Conservation (phyloP, 2,113 vertebrate genomes). For the Salvelinus alpinus region DNA sequence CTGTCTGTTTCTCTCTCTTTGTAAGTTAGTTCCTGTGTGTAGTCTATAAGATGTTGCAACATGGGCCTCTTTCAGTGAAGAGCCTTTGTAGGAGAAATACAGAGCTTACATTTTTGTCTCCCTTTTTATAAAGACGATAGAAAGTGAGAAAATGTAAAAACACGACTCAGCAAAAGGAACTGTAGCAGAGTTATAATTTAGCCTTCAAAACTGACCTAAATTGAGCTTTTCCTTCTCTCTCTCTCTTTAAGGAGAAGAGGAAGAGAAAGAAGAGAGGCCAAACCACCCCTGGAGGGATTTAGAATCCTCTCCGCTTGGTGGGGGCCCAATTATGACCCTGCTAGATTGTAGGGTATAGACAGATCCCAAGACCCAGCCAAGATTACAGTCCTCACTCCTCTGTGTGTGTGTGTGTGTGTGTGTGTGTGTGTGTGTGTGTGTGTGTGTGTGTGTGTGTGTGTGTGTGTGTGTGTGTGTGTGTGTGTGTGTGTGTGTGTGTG, state of each 20-base stretch:
- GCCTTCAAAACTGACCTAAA: constrained; percentile 71
- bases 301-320: constrained; percentile 64
- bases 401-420: too few species aligned
- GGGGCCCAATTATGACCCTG: constrained; percentile 77
- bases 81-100: neutral
- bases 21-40: neutral
- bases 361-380: constrained; percentile 55
- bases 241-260: constrained; percentile 67
- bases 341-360: constrained; percentile 74
- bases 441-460: too few species aligned
- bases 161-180: constrained; percentile 66
- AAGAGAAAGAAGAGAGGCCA: constrained; percentile 50
- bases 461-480: too few species aligned
- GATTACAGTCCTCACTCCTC: constrained; percentile 55
- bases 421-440: too few species aligned
- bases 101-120: neutral
- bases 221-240: constrained; percentile 57
- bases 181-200: constrained; percentile 82
- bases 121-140: constrained; percentile 23
- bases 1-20: neutral
- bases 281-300: constrained; percentile 69
- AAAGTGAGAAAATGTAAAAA: constrained; percentile 66
- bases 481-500: too few species aligned
- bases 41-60: neutral
- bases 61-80: neutral